Conservation (phyloP, 2,113 vertebrate genomes). For the Beaufortia kweichowensis region DNA sequence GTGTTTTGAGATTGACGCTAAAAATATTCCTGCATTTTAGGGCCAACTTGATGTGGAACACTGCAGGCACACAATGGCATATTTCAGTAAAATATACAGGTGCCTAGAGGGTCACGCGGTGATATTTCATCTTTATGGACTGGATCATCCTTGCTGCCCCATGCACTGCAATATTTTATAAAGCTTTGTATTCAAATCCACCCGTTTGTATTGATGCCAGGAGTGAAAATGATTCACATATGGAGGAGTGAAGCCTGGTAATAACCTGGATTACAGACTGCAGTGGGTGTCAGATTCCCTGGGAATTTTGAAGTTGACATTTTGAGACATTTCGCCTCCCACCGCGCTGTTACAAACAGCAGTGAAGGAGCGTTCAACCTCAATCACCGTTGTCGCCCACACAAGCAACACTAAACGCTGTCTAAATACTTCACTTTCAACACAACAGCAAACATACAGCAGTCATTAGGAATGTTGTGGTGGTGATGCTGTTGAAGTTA, state of each 20-base stretch:
- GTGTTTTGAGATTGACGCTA: not conserved
- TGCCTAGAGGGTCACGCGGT: not conserved
- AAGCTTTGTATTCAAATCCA: conserved; percentile 48
- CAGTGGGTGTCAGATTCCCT: conserved; percentile 45
- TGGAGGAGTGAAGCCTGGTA: conserved; percentile 48
- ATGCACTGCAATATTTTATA: conserved; percentile 32
- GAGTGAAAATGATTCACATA: conserved; percentile 49
- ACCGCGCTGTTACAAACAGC: conserved; percentile 36
- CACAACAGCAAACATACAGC: not conserved
- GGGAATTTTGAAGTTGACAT: conserved; percentile 52
- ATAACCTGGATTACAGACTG: conserved; percentile 55
- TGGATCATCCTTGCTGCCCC: not conserved
- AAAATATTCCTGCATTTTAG: not conserved
- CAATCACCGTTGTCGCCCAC: conserved; percentile 40
- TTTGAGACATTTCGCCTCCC: conserved; percentile 49
- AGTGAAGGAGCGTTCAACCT: conserved; percentile 22
- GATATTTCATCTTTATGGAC: conserved; percentile 17
- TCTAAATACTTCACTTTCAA: conserved; percentile 9
- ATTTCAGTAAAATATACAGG: not conserved
- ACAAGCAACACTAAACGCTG: conserved; percentile 3
- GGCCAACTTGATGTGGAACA: not conserved
- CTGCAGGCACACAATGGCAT: not conserved
- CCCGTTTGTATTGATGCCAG: conserved; percentile 45
- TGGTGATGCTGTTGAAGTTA: not conserved
- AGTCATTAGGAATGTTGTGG: not conserved